Evolutionary conservation across 92 coral and sea anemone genomes (phyloP), one percentile per base, ranked within the genome.

Genomic region (Scolanthus callimorphus): DNA sequence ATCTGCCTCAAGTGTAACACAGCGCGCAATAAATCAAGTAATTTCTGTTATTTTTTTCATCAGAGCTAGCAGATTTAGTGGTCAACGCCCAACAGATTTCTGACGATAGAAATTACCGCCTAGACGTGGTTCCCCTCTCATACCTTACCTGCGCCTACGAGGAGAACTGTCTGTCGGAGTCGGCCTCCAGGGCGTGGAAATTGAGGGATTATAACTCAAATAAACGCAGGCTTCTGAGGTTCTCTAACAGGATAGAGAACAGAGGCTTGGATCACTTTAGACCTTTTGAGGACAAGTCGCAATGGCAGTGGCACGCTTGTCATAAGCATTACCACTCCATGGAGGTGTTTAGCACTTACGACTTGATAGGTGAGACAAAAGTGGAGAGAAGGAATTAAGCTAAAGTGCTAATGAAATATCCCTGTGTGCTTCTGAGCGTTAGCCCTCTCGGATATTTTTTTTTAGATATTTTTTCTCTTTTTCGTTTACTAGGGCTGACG

Each of bases 301-400:
- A 65, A 0, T 92, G 98, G 98, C 44, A 83, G 31, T 92, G 89
- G 89, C 98, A 92, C 46, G 6, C 64, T 11, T 92, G 98, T 52
- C 98, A 92, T 51, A 60, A 76, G 20, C 98, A 92, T 59, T 92
- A 76, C 39, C 98, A 92, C 49, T 88, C 98, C 15, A 90, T 89
- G 84, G 98, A 92, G 27, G 82, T 71, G 25, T 89, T 92, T 43
- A 79, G 89, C 15, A 49, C 87, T 1, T 92, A 92, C 52, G 94
- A 92, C 38, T 68, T 91, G 29, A 60, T 89, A 30, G 80, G 97
- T 91, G 63, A 79, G 97, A 58, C 6, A 6, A 34, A 34, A 6
- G 41, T 34, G 15, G 15, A 15, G 15, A 6, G 6, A 15, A n/a
- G n/a, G n/a, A n/a, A n/a, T n/a, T n/a, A n/a, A n/a, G n/a, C n/a